Evolutionary conservation across 2,888 invertebrate genomes (phyloP), one percentile per base, ranked within the genome.

Genomic region (Melinaea menophilus): DNA sequence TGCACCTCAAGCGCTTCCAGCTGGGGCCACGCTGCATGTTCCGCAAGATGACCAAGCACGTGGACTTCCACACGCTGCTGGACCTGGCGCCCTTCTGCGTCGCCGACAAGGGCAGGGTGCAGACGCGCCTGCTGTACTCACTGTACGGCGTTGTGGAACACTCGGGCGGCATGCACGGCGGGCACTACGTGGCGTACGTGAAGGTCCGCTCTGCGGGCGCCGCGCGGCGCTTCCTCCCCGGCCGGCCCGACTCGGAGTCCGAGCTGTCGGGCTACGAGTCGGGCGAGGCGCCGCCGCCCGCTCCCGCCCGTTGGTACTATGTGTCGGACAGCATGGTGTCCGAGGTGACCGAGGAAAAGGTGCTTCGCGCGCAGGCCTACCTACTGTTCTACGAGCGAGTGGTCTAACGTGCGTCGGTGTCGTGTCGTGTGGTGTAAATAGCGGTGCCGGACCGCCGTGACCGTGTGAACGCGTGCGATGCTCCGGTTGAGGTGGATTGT

Each of bases 131-230:
- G 48, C 84, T 96, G 37, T 99, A 99, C 82, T 94, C 97, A 0
- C 88, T 99, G 60, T 99, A 98, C 76, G 99, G 98, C 0, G 95
- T 99, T 0, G 98, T 99, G 2, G 98, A 97, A 79, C 99, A 99
- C 80, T 95, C 95, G 61, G 99, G 99, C 0, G 94, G 95, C 3
- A 93, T 99, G 82, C 95, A 95, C 77, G 96, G 97, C 3, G 93
- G 93, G 0, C 93, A 93, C 71, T 99, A 99, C 80, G 96, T 98
- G 1, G 98, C 99, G 5, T 99, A 97, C 78, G 97, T 99, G 2
- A 98, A 98, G 90, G 95, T 96, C 7, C 90, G 95, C n/a, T 84
- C 92, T 31, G 92, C 92, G 5, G 81, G 91, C 1, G 92, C 92
- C n/a, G 94, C 94, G 75, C 92, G 93, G 7, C 91, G 94, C 11